Conservation (phyloP, 1,140 invertebrate species). For the Drosophila yakuba region DNA sequence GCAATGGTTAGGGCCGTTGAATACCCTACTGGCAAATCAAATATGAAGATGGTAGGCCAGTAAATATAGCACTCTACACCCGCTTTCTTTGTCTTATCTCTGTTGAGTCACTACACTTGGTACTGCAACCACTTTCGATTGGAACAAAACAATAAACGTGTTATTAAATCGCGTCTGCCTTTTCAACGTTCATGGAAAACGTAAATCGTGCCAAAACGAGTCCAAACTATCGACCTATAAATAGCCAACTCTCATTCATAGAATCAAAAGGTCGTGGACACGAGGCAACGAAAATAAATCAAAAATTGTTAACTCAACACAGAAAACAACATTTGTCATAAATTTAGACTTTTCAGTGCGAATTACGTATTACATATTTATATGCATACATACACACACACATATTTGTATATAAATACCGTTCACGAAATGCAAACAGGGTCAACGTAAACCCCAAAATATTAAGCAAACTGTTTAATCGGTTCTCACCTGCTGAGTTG, state of each 20-base stretch:
- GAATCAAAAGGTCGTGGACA: slow-evolving; percentile 2
- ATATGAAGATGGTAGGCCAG: neutral
- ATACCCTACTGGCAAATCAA: slow-evolving; percentile 3
- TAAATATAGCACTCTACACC: neutral
- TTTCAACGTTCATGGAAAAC: slow-evolving; percentile 2
- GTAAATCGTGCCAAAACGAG: slow-evolving; percentile 21
- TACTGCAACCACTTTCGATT: slow-evolving; percentile 2
- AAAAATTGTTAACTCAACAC: slow-evolving; percentile 30
- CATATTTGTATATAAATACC: neutral
- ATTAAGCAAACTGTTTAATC: neutral
- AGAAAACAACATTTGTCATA: slow-evolving; percentile 26
- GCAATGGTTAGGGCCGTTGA: neutral
- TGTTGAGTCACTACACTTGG: slow-evolving; percentile 7
- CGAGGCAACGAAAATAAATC: slow-evolving; percentile 27
- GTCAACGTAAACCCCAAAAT: slow-evolving; percentile 1
- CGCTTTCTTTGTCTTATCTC: slow-evolving; percentile 30
- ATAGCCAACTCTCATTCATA: slow-evolving; percentile 25
- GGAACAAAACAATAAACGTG: slow-evolving; percentile 1
- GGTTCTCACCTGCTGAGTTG: slow-evolving; percentile 11
- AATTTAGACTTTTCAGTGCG: slow-evolving; percentile 3
- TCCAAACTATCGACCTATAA: slow-evolving; percentile 15
- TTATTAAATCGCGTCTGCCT: neutral
- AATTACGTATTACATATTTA: slow-evolving; percentile 20
- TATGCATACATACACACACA: too few relatives aligned
- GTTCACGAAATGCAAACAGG: slow-evolving; percentile 1